Percentiles rank a stretch among this genome's conserved stretches.
Conservation (phyloP, 2,888 invertebrate species). For the Perdita meconis region DNA sequence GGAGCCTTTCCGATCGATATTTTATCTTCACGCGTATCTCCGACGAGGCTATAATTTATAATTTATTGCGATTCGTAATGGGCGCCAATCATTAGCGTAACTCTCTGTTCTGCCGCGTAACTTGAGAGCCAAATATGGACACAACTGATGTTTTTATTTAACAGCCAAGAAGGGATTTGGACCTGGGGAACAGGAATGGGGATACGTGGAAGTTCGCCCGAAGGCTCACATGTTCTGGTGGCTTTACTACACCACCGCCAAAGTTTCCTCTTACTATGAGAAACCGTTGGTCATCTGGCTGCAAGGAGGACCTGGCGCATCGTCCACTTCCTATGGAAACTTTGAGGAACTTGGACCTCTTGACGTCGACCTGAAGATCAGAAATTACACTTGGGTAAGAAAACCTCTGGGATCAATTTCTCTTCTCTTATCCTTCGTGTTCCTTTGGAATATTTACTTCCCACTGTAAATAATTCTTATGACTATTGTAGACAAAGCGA, state of each 20-base stretch:
- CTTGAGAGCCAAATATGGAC: too few relatives aligned
- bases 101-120: too few relatives aligned
- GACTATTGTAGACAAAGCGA: too few relatives aligned
- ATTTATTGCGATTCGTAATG: too few relatives aligned
- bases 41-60: too few relatives aligned
- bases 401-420: not conserved
- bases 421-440: too few relatives aligned
- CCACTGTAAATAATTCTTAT: too few relatives aligned
- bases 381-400: conserved; percentile 91
- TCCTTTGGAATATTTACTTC: too few relatives aligned
- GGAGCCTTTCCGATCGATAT: too few relatives aligned
- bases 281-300: conserved; percentile 94
- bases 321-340: conserved; percentile 93
- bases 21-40: too few relatives aligned
- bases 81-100: too few relatives aligned
- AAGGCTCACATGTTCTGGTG: conserved; percentile 95
- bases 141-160: conserved; percentile 3
- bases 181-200: conserved; percentile 89
- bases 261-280: conserved; percentile 85
- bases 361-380: conserved; percentile 88
- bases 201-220: conserved; percentile 89
- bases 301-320: conserved; percentile 94
- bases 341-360: conserved; percentile 93
- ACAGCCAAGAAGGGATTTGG: conserved; percentile 84
- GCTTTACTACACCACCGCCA: conserved; percentile 91